A percentile compares a stretch with the other conserved stretches of the same genome.
Conservation (phyloP, 2,113 vertebrate species). For the Uria lomvia region DNA sequence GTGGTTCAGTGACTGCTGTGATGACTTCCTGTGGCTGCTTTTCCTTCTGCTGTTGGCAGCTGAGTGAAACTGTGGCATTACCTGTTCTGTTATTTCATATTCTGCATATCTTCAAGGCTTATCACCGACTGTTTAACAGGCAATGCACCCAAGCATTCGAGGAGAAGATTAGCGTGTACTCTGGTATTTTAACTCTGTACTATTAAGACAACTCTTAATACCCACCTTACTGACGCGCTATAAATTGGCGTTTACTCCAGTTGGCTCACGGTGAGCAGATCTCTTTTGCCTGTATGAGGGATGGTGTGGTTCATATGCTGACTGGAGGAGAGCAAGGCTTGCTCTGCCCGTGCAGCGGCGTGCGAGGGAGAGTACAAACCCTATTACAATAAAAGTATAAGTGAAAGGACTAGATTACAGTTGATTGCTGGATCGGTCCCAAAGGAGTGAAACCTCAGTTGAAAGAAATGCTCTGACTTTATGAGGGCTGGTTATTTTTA, state of each 20-base stretch:
- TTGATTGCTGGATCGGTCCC: background rate
- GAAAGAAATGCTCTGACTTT: background rate
- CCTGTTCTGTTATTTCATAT: background rate
- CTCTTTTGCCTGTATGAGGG: background rate
- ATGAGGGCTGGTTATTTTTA: background rate
- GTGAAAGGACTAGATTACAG: background rate
- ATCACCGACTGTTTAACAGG: background rate
- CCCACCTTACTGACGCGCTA: background rate
- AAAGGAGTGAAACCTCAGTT: background rate
- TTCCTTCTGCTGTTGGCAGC: background rate
- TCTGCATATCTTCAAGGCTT: background rate
- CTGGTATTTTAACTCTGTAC: background rate
- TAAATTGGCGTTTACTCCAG: background rate
- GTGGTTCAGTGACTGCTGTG: background rate
- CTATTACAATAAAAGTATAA: background rate
- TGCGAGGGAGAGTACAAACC: background rate
- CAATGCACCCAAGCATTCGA: background rate
- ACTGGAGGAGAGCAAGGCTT: background rate
- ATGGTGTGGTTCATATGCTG: background rate
- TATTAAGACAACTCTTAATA: background rate
- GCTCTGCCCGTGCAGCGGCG: fast-evolving
- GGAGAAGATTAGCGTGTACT: background rate
- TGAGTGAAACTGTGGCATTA: background rate
- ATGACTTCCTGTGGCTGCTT: background rate
- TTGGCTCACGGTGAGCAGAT: background rate